Conservation (phyloP, 2,113 vertebrate genomes). For the Halichoerus grypus region DNA sequence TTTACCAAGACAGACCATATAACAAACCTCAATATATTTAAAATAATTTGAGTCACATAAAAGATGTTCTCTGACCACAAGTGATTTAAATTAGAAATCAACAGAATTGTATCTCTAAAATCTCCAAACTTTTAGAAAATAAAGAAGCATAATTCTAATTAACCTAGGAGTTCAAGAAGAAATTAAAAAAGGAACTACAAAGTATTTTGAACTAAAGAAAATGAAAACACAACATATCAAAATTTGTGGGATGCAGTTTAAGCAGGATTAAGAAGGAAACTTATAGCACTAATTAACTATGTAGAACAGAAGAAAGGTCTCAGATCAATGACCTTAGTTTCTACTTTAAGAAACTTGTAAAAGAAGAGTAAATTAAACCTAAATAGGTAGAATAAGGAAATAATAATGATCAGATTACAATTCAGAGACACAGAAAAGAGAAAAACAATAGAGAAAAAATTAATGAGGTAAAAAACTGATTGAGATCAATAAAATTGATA, state of each 20-base stretch:
- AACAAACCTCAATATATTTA: not conserved
- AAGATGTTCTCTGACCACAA: not conserved
- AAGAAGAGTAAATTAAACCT: not conserved
- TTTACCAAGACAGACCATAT: not conserved
- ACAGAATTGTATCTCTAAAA: not conserved
- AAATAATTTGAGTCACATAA: slow-evolving; percentile 16
- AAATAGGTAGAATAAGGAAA: not conserved
- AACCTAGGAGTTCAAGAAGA: not conserved
- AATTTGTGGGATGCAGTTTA: not conserved
- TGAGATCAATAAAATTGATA: not conserved
- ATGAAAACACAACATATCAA: not conserved
- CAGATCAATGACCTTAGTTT: not conserved
- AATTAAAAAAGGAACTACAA: not conserved
- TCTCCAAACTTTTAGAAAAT: not conserved
- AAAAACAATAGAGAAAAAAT: not conserved
- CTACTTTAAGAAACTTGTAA: not conserved
- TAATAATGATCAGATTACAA: not conserved
- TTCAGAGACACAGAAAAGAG: not conserved
- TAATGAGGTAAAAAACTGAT: not conserved
- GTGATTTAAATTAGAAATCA: not conserved
- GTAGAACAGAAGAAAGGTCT: not conserved
- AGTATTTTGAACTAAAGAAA: not conserved
- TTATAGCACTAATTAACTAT: not conserved
- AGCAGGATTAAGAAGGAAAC: not conserved
- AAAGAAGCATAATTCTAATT: not conserved